Evolutionary conservation across 2,113 vertebrate species (phyloP), one percentile per base, ranked within the genome.

Genomic region (Irena cyanogastra): DNA sequence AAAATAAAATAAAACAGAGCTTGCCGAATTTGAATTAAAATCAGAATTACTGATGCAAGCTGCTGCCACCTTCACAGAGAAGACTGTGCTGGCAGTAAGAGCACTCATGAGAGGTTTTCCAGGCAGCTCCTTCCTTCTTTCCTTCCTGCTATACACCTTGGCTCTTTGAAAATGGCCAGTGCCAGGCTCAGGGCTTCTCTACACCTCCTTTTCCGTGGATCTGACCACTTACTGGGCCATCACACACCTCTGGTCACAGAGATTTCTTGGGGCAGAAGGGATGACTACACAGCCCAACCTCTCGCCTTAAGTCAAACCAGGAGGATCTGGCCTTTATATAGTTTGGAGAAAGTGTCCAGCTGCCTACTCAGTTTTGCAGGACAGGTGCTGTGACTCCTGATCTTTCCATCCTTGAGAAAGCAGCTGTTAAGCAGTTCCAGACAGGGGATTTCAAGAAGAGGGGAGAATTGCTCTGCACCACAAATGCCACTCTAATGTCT

Each of bases 21-120:
- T 33, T 75, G n/a, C 41, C 31, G 33, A 33, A 44, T 90, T 18
- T 90, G 37, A 79, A 92, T 83, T 87, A 81, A 89, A 88, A 60
- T 72, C 47, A 68, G 79, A 87, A 78, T 83, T 86, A 50, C 23
- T 33, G 37, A 53, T 86, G 56, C 24, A 47, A 88, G 28, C 42
- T 93, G 30, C 82, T 63, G 45, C 35, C 45, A 28, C 69, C 39
- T 71, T 90, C 39, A 22, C 47, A 83, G 50, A 35, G 41, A 66
- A 90, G 60, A 52, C 21, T 74, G 22, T 2, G 1, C 53, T 90
- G 63, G 45, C 50, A 83, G 16, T 2, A 1, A 33, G 14, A 71
- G 39, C 0, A 0, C 30, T 74, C 3, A 7, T 24, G 53, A 42
- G 80, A 30, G 18, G 10, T 68, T 80, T 88, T 93, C 22, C 64